Conservation (phyloP, 2,888 invertebrate genomes). For the Drosophila differens region DNA sequence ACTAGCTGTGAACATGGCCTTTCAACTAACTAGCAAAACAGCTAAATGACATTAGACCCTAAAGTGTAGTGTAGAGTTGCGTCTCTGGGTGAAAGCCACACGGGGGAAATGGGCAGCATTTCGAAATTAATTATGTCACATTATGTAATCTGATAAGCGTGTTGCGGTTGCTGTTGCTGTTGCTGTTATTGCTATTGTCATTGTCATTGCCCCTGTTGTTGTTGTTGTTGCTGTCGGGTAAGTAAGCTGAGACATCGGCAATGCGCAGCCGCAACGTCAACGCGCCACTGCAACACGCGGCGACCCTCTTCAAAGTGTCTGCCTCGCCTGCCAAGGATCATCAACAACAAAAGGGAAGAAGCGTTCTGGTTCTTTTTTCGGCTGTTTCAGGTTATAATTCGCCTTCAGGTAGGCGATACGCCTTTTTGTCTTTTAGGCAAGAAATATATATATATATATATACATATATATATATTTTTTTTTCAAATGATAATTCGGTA, state of each 20-base stretch:
- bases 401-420: slow-evolving; percentile 43
- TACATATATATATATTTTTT: slow-evolving; percentile 3
- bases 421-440: slow-evolving; percentile 41
- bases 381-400: slow-evolving; percentile 45
- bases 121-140: slow-evolving; percentile 85
- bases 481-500: slow-evolving; percentile 46
- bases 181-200: slow-evolving; percentile 39
- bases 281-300: slow-evolving; percentile 50
- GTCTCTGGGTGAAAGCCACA: slow-evolving; percentile 35
- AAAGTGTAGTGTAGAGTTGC: background rate
- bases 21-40: slow-evolving; percentile 31
- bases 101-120: slow-evolving; percentile 42
- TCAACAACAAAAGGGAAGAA: slow-evolving; percentile 26
- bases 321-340: slow-evolving; percentile 45
- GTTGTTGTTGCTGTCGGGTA: slow-evolving; percentile 18
- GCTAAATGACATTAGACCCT: slow-evolving; percentile 8
- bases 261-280: slow-evolving; percentile 70
- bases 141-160: slow-evolving; percentile 84
- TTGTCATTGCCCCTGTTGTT: slow-evolving; percentile 36
- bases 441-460: slow-evolving; percentile 17
- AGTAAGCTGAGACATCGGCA: slow-evolving; percentile 50
- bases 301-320: slow-evolving; percentile 69
- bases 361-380: slow-evolving; percentile 1
- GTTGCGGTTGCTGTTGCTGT: slow-evolving; percentile 49
- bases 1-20: slow-evolving; percentile 40